Evolutionary conservation across 2,888 invertebrate species (phyloP).

Genomic region (Tinea pellionella): DNA sequence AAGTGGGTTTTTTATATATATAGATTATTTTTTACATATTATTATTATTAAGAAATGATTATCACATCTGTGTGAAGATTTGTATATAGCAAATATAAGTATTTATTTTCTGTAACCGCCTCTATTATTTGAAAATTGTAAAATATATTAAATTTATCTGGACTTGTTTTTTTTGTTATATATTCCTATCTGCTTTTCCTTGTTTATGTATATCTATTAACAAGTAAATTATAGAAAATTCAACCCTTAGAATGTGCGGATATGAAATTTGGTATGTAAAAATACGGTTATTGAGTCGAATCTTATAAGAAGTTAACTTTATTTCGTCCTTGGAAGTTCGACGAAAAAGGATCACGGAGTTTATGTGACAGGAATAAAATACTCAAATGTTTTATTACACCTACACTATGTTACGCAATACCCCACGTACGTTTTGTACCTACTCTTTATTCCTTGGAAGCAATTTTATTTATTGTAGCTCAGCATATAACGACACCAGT

Average conservation of each 20-base stretch:
- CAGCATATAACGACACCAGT: too few relatives aligned
- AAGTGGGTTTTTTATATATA: too few relatives aligned
- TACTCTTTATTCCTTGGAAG: too few relatives aligned
- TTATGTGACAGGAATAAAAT: neutral
- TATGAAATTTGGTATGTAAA: too few relatives aligned
- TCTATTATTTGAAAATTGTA: constrained; percentile 66
- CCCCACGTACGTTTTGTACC: too few relatives aligned
- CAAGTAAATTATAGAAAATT: too few relatives aligned
- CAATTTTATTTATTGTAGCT: too few relatives aligned
- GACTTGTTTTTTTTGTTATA: neutral
- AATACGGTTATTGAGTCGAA: neutral
- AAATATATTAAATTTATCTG: constrained; percentile 54
- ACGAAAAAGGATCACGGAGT: neutral
- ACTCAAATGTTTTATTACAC: too few relatives aligned
- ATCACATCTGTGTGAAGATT: neutral
- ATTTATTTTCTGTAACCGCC: constrained; percentile 68
- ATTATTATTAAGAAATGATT: neutral
- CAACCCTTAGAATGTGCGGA: too few relatives aligned
- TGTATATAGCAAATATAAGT: constrained; percentile 16
- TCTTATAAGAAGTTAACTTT: neutral
- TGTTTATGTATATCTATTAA: neutral
- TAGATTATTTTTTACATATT: too few relatives aligned
- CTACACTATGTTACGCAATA: too few relatives aligned
- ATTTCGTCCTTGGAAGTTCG: neutral
- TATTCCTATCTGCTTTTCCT: neutral